Base-by-base conservation (phyloP, 2,888 invertebrate genomes). In the Strigamia maritima region DNA sequence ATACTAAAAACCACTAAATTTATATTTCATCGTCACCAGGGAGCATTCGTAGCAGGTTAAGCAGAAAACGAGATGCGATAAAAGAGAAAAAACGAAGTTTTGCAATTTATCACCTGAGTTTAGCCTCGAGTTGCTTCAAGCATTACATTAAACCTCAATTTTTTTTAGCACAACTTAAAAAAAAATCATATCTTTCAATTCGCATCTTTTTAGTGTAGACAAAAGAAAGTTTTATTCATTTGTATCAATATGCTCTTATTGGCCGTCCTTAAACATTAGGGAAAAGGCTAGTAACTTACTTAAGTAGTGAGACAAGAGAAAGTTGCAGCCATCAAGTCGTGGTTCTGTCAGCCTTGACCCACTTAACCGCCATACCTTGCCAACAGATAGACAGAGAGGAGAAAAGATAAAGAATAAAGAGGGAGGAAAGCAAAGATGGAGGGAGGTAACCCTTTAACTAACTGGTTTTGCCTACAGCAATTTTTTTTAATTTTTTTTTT, bases 311-410 rank as follows among this genome's bases (percentile, higher is more conserved):
- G 28, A 70, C 70, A 70, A 19, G 70, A 28, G 70, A 70, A 70
- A 70, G 70, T 70, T 70, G 70, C 70, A 70, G 28, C 70, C 28
- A 70, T 70, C 70, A 70, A 70, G 70, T 70, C 70, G 70, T 70
- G 70, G 70, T 70, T 70, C 24, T n/a, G 70, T 70, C 70, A 70
- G 70, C 70, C 70, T 70, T 70, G 70, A 70, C 70, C 70, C 28
- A 70, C 70, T 70, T 70, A 70, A 70, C 70, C 70, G 28, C 70
- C 70, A 70, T 70, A 70, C 70, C 70, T 70, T 70, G 70, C 70
- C 70, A 70, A 70, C 26, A 70, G 24, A 70, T 26, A 70, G 26
- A 70, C 26, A 70, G 70, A 65, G 22, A 22, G 60, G 24, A 24
- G 24, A 19, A 24, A 70, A n/a, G 70, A 26, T n/a, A 26, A n/a